These are phyloP conservation scores for Toxonevra muliebris DNA, from an alignment of 2,888 invertebrate species.

Conservation along the genomic window DNA sequence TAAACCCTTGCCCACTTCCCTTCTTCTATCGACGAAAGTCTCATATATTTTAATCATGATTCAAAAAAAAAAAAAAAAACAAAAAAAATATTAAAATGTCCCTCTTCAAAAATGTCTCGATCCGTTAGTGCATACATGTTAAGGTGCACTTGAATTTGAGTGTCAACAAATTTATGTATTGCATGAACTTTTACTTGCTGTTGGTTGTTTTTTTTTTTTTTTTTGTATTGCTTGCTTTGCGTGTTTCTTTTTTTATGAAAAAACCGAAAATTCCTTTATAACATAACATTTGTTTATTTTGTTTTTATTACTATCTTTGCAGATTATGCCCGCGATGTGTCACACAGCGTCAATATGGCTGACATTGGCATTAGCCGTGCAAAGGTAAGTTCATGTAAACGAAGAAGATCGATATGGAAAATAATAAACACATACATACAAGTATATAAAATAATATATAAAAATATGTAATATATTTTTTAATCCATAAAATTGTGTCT, in stretches of 20 bases:
- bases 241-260: neutral
- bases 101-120: too few species aligned
- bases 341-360: slow-evolving; percentile 96
- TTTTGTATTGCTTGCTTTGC: slow-evolving; percentile 2
- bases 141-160: too few species aligned
- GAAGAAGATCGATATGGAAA: slow-evolving; percentile 2
- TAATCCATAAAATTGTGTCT: slow-evolving; percentile 3
- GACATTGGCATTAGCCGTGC: slow-evolving; percentile 88
- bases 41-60: too few species aligned
- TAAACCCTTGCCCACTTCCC: too few species aligned
- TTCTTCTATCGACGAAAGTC: too few species aligned
- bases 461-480: neutral
- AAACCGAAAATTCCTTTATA: slow-evolving; percentile 13
- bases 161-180: too few species aligned
- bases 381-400: slow-evolving; percentile 67
- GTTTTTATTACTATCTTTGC: slow-evolving; percentile 43
- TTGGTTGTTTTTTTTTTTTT: neutral
- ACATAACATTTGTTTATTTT: slow-evolving; percentile 11
- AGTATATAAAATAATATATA: neutral
- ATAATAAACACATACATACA: neutral
- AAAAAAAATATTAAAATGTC: too few species aligned
- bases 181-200: too few species aligned
- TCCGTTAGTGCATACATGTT: too few species aligned
- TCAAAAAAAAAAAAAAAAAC: too few species aligned
- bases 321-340: slow-evolving; percentile 81